Evolutionary conservation across 2,797 vertebrate genomes (phyloP), one percentile per base, ranked within the genome.

Genomic region (Geotrypetes seraphini): DNA sequence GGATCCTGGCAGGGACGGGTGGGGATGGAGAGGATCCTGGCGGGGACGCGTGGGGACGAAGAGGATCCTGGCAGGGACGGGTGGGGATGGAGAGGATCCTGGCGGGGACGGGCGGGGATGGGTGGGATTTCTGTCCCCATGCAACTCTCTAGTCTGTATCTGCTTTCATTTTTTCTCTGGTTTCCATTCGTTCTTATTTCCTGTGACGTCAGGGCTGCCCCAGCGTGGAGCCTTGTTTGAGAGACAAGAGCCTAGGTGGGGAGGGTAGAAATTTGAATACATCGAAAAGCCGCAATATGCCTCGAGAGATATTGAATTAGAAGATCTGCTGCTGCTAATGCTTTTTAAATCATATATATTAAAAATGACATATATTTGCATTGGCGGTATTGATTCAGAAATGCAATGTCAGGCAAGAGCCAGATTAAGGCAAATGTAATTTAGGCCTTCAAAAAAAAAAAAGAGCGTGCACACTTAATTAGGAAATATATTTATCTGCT

Each of bases 401-500:
- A 52, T 57, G 48, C 39, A 63, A 70, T 63, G 59, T 41, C 22
- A 53, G 49, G 25, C 33, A 53, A 54, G 25, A 15, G 20, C 38
- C 32, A 53, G 32, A 60, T 35, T 23, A 43, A 36, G 58, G 34
- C 47, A 51, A 53, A 53, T 50, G 44, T 58, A 64, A 67, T 65
- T 59, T 53, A 38, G 48, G 34, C 43, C 46, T 62, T 50, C 33
- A 47, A 17, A 71, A 67, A n/a, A 33, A 47, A 17, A 71, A 67
- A n/a, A n/a, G 52, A 52, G 49, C 47, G 65, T n/a, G n/a, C n/a
- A 57, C 28, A 60, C 73, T 69, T 69, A 71, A 71, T 62, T 59
- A 52, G 60, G 47, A 61, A 59, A 67, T 52, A 53, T 28, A 55
- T 57, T 42, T 69, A 58, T 66, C 66, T 60, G 57, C 43, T 50